These are phyloP conservation scores for Hirtodrosophila trivittata DNA, from an alignment of 2,888 invertebrate species.

Conservation along the genomic window DNA sequence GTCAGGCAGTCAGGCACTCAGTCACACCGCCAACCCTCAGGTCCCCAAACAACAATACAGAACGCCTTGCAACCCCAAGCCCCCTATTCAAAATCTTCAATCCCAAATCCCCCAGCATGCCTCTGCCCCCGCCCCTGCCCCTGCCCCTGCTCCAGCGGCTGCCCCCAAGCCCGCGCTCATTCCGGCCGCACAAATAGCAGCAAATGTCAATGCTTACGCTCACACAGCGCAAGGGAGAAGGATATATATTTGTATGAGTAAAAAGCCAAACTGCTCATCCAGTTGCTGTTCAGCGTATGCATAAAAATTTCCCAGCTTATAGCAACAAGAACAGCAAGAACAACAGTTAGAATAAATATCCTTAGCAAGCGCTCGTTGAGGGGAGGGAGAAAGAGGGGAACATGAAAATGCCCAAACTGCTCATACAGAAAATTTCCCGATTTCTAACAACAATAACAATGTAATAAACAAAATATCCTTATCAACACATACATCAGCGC, in stretches of 20 bases:
- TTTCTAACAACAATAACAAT: no score
- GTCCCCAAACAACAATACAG: not conserved
- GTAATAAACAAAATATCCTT: conserved; percentile 27
- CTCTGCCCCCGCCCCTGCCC: no score
- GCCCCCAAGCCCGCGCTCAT: no score
- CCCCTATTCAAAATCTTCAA: conserved; percentile 37
- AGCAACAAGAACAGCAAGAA: conserved; percentile 14
- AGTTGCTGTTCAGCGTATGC: conserved; percentile 19
- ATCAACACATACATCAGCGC: conserved; percentile 5
- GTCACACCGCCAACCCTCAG: conserved; percentile 20
- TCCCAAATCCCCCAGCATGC: conserved; percentile 36
- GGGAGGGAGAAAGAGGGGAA: no score
- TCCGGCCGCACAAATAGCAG: no score
- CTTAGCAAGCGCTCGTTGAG: not conserved
- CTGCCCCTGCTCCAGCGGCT: conserved; percentile 29
- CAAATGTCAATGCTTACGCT: conserved; percentile 56
- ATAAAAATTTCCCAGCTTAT: conserved; percentile 55
- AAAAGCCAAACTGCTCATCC: conserved; percentile 8
- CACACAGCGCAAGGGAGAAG: not conserved
- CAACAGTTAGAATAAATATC: conserved; percentile 4
- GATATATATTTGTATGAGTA: no score
- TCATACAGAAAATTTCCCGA: not conserved
- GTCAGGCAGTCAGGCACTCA: conserved; percentile 46
- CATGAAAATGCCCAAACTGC: conserved; percentile 1
- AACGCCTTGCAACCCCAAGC: not conserved